A percentile compares a stretch with the other conserved stretches of the same genome.
phyloP scores from a whole-genome alignment of 2,888 invertebrate species.

The Drosophila vallismaia region DNA sequence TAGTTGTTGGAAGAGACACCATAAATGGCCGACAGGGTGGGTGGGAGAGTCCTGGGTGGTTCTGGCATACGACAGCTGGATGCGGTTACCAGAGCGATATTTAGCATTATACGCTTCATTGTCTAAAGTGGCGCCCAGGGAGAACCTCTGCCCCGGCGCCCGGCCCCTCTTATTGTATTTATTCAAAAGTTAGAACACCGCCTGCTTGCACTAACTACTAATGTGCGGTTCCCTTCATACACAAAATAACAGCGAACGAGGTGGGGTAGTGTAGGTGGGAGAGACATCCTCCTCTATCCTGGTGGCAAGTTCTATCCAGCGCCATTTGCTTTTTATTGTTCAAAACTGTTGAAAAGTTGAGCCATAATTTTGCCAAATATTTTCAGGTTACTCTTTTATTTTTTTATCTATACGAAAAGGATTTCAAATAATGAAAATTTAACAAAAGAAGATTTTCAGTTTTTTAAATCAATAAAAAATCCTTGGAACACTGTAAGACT shows the following conservation, averaged over 20 bases:
- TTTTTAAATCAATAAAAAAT: not conserved
- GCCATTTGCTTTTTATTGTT: slow-evolving; percentile 78
- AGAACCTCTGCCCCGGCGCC: slow-evolving; percentile 23
- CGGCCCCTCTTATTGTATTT: slow-evolving; percentile 74
- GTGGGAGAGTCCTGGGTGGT: not conserved
- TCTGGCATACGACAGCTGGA: slow-evolving; percentile 51
- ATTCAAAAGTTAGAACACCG: slow-evolving; percentile 74
- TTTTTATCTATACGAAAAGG: slow-evolving; percentile 24
- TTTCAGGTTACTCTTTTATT: slow-evolving; percentile 25
- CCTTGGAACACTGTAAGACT: not conserved
- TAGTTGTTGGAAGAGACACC: slow-evolving; percentile 43
- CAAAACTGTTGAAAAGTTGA: slow-evolving; percentile 74
- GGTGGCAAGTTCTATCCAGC: slow-evolving; percentile 69
- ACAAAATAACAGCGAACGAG: slow-evolving; percentile 9
- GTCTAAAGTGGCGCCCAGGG: slow-evolving; percentile 78
- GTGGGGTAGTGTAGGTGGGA: not conserved
- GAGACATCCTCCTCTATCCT: not conserved
- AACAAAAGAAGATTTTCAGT: not conserved
- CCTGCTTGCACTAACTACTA: slow-evolving; percentile 80
- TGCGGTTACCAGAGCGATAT: slow-evolving; percentile 73
- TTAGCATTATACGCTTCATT: slow-evolving; percentile 79
- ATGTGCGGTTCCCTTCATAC: slow-evolving; percentile 65
- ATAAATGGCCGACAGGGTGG: slow-evolving; percentile 5
- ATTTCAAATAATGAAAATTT: slow-evolving; percentile 18
- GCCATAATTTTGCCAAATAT: slow-evolving; percentile 64